These are phyloP conservation scores for Saturnia japonica DNA, from an alignment of 2,888 invertebrate species.

Conservation along the genomic window DNA sequence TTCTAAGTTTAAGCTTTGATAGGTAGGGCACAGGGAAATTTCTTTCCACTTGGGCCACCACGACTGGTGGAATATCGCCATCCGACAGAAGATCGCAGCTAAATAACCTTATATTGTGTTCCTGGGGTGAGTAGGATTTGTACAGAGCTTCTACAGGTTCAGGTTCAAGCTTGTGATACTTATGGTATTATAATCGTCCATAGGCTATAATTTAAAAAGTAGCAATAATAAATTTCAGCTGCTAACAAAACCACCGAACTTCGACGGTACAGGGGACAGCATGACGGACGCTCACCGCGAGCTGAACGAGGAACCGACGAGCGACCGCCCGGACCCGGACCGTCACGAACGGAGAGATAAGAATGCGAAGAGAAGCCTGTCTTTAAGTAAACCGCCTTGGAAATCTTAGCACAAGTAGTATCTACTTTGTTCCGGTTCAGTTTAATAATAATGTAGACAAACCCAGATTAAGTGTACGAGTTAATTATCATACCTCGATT, in stretches of 20 bases:
- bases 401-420: conserved; percentile 47
- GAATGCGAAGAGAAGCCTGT: conserved; percentile 36
- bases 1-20: too few relatives aligned
- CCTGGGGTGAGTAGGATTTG: too few relatives aligned
- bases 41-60: too few relatives aligned
- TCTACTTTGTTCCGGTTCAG: neutral
- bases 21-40: too few relatives aligned
- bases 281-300: conserved; percentile 26
- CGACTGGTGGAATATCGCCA: too few relatives aligned
- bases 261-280: conserved; percentile 45
- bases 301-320: conserved; percentile 61
- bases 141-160: too few relatives aligned
- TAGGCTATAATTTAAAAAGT: conserved; percentile 58
- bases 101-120: too few relatives aligned
- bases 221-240: conserved; percentile 56
- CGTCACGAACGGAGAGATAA: conserved; percentile 34
- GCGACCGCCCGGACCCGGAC: conserved; percentile 58
- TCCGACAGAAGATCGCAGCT: too few relatives aligned
- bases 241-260: conserved; percentile 74
- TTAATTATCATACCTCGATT: too few relatives aligned
- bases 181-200: too few relatives aligned
- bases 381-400: conserved; percentile 65
- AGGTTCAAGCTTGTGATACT: too few relatives aligned
- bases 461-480: too few relatives aligned
- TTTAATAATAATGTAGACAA: neutral